Conservation (phyloP, 2,888 invertebrate genomes). For the Amphimallon solstitiale region DNA sequence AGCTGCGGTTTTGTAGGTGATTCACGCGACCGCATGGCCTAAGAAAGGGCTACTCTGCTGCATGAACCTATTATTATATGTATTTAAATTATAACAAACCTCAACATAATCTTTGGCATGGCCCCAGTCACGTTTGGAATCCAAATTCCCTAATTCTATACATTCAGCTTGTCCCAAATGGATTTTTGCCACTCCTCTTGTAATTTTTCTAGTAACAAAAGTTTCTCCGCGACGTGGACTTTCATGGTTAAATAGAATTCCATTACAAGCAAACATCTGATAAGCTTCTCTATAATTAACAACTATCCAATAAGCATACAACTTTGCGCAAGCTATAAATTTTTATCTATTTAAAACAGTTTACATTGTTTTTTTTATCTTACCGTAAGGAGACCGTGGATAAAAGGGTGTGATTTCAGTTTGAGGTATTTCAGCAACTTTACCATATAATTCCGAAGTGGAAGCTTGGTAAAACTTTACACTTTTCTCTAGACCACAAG, state of each 20-base stretch:
- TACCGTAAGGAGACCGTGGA: slow-evolving; percentile 96
- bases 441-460: slow-evolving; percentile 94
- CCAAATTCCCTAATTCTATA: slow-evolving; percentile 93
- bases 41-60: too few relatives aligned
- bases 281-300: slow-evolving; percentile 96
- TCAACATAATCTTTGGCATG: slow-evolving; percentile 96
- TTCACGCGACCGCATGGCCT: too few relatives aligned
- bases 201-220: slow-evolving; percentile 98
- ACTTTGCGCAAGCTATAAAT: slow-evolving; percentile 87
- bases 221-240: slow-evolving; percentile 96
- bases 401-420: slow-evolving; percentile 95
- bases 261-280: slow-evolving; percentile 94
- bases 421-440: slow-evolving; percentile 92
- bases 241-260: slow-evolving; percentile 96
- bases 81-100: slow-evolving; percentile 63
- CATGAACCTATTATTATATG: not conserved
- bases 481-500: slow-evolving; percentile 82
- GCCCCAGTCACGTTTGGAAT: slow-evolving; percentile 98
- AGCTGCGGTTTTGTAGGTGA: too few relatives aligned
- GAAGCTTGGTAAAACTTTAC: slow-evolving; percentile 95
- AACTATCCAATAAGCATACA: slow-evolving; percentile 96
- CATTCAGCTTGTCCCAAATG: slow-evolving; percentile 84
- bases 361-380: slow-evolving; percentile 49
- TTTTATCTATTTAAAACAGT: slow-evolving; percentile 1
- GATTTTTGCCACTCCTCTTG: slow-evolving; percentile 97